Percentiles rank a stretch among this genome's conserved stretches.
Evolutionary conservation across 2,797 vertebrate species (phyloP).

Genomic region (Pitangus sulphuratus): DNA sequence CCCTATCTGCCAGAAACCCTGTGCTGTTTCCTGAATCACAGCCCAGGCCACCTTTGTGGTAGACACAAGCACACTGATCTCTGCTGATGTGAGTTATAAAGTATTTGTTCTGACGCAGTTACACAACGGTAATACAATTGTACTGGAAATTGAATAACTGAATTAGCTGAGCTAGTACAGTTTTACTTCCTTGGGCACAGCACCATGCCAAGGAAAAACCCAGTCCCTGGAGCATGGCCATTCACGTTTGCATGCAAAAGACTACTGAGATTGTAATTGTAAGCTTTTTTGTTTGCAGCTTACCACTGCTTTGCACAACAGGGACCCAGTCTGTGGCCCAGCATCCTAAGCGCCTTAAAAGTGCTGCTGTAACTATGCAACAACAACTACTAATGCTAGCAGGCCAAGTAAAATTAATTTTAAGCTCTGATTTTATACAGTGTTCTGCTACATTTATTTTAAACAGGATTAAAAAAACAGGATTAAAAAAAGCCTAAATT

Average conservation of each 20-base stretch:
- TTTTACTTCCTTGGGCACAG: background rate
- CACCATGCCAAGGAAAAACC: background rate
- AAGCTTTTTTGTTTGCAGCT: background rate
- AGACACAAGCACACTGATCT: background rate
- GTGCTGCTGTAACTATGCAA: background rate
- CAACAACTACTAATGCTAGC: background rate
- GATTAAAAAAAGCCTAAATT: background rate
- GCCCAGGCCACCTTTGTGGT: background rate
- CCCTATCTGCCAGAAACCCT: background rate
- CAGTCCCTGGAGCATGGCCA: background rate
- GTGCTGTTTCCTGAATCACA: background rate
- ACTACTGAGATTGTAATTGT: background rate
- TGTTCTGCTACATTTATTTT: background rate
- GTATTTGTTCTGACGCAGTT: background rate
- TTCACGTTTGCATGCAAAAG: fast-evolving
- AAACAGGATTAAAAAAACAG: background rate
- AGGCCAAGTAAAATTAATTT: background rate
- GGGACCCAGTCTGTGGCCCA: background rate
- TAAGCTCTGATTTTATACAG: background rate
- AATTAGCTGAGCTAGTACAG: constrained; percentile 1
- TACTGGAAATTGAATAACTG: constrained; percentile 25
- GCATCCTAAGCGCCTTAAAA: background rate
- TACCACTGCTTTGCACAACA: background rate
- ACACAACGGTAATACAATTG: background rate
- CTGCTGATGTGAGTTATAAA: background rate